These are phyloP conservation scores for Pavo muticus DNA, from an alignment of 2,113 vertebrate species.

Conservation along the genomic window DNA sequence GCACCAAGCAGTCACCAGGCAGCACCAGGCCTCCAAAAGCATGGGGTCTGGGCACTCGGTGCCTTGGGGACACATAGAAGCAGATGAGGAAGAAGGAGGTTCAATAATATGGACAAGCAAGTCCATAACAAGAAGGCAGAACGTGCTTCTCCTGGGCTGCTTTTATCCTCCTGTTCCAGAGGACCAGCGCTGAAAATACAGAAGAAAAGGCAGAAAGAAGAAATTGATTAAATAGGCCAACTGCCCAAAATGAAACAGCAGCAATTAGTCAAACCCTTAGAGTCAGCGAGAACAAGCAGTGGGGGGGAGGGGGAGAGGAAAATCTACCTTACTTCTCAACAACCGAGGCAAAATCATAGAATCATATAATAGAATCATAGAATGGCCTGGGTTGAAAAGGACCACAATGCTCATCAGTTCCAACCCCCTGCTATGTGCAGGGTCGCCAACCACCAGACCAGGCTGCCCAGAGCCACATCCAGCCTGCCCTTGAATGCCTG, in stretches of 20 bases:
- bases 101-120: not conserved
- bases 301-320: not conserved
- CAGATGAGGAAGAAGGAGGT: not conserved
- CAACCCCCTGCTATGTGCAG: no score
- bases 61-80: not conserved
- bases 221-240: not conserved
- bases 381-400: no score
- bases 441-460: no score
- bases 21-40: not conserved
- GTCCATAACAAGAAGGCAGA: not conserved
- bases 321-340: not conserved
- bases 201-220: not conserved
- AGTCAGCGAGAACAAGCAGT: not conserved
- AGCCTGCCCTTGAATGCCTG: no score
- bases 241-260: not conserved
- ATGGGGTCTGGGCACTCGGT: accelerated
- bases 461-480: no score
- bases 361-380: not conserved
- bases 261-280: not conserved
- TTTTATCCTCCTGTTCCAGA: not conserved
- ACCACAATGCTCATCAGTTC: no score
- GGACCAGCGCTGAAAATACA: not conserved
- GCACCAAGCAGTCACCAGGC: not conserved
- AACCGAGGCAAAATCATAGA: not conserved
- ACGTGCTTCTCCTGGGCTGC: not conserved